Conservation (phyloP, 2,888 invertebrate species). For the Machimus atricapillus region DNA sequence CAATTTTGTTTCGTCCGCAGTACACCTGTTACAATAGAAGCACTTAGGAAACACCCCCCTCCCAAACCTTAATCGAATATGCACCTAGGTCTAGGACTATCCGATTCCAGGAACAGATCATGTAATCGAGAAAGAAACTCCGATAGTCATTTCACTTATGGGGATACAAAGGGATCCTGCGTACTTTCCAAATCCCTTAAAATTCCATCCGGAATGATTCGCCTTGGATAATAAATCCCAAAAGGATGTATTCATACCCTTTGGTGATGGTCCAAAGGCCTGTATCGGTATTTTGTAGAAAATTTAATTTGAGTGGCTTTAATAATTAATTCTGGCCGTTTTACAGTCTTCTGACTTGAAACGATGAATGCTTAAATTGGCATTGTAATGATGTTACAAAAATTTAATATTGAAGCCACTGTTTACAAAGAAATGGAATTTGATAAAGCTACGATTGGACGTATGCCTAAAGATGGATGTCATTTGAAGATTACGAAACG, state of each 20-base stretch:
- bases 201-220: conserved; percentile 63
- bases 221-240: conserved; percentile 53
- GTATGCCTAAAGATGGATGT: conserved; percentile 56
- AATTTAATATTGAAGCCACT: conserved; percentile 51
- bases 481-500: conserved; percentile 39
- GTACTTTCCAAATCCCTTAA: conserved; percentile 60
- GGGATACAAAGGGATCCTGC: conserved; percentile 62
- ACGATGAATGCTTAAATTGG: conserved; percentile 56
- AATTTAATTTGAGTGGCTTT: background rate
- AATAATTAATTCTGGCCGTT: background rate
- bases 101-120: conserved; percentile 55
- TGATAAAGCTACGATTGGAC: conserved; percentile 41
- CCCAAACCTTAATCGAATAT: conserved; percentile 59
- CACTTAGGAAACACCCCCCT: conserved; percentile 62
- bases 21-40: conserved; percentile 51
- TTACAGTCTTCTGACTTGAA: conserved; percentile 55
- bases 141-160: conserved; percentile 57
- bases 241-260: conserved; percentile 56
- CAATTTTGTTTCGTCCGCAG: background rate
- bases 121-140: conserved; percentile 58
- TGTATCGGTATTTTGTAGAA: conserved; percentile 58
- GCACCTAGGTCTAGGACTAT: conserved; percentile 59
- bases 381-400: conserved; percentile 54
- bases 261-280: conserved; percentile 59
- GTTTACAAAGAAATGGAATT: conserved; percentile 51